Conservation (phyloP, 64 coral and sea anemone species). For the Platygyra sinensis region DNA sequence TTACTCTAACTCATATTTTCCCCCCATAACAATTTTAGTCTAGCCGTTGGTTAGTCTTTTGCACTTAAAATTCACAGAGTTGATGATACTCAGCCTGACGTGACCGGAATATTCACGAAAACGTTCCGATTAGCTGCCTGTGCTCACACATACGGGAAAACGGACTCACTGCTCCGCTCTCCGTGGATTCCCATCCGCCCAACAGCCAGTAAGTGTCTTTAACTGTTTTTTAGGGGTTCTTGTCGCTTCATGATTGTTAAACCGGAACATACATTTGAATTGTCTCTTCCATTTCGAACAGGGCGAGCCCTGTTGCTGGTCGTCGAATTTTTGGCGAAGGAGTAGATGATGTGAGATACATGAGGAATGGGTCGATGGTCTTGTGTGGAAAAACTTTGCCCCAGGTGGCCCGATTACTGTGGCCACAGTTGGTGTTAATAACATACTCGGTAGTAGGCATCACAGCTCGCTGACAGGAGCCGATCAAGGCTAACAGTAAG, state of each 20-base stretch:
- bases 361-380: constrained; percentile 58
- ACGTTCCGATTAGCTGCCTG: no score
- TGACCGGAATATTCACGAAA: no score
- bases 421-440: constrained; percentile 78
- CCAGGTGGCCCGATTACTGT: constrained; percentile 39
- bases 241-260: constrained; percentile 48
- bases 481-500: background rate
- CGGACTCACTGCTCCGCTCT: constrained; percentile 30
- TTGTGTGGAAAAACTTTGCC: constrained; percentile 30
- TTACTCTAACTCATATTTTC: no score
- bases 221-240: constrained; percentile 58
- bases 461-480: background rate
- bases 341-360: constrained; percentile 66
- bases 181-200: constrained; percentile 84
- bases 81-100: no score
- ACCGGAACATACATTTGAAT: constrained; percentile 28
- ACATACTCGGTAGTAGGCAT: constrained; percentile 50
- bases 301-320: constrained; percentile 23
- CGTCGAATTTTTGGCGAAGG: constrained; percentile 59
- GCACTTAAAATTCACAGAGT: no score
- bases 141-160: constrained; percentile 68
- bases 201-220: constrained; percentile 52
- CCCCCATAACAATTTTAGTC: no score
- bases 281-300: constrained; percentile 63
- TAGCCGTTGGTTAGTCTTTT: no score